Evolutionary conservation across 2,888 invertebrate species (phyloP).

Genomic region (Cerceris rybyensis): DNA sequence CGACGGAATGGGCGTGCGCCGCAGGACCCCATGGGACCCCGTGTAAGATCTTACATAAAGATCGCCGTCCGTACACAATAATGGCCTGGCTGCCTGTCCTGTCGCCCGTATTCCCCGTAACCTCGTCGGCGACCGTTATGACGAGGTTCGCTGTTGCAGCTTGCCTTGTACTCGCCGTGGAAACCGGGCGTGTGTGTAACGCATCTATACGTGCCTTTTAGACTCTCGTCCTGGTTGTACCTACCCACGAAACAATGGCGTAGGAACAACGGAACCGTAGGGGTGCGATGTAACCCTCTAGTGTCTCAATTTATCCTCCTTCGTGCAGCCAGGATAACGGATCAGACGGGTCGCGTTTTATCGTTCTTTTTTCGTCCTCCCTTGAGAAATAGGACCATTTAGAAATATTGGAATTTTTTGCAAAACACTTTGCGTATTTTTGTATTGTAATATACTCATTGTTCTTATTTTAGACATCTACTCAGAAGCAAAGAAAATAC

Average conservation of each 20-base stretch:
- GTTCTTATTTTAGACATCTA: too few relatives aligned
- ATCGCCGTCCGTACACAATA: slow-evolving; percentile 75
- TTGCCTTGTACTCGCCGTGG: slow-evolving; percentile 59
- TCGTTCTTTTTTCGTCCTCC: slow-evolving; percentile 7
- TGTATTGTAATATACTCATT: too few relatives aligned
- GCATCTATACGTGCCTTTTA: slow-evolving; percentile 55
- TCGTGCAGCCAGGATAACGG: slow-evolving; percentile 33
- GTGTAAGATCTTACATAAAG: slow-evolving; percentile 79
- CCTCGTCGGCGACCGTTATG: slow-evolving; percentile 78
- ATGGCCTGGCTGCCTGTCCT: slow-evolving; percentile 70
- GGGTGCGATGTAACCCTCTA: slow-evolving; percentile 69
- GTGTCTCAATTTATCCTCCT: slow-evolving; percentile 65
- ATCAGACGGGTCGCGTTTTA: slow-evolving; percentile 24
- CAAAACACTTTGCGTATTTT: too few relatives aligned
- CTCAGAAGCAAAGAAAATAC: too few relatives aligned
- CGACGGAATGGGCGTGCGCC: slow-evolving; percentile 78
- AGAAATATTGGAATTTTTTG: too few relatives aligned
- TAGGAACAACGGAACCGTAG: slow-evolving; percentile 58
- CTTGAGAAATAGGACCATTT: not conserved
- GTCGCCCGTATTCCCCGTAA: slow-evolving; percentile 72
- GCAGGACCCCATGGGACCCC: slow-evolving; percentile 70
- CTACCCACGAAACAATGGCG: slow-evolving; percentile 60
- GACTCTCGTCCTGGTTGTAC: slow-evolving; percentile 46
- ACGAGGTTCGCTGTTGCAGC: slow-evolving; percentile 71
- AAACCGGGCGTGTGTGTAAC: slow-evolving; percentile 40